Percentiles rank a stretch among this genome's conserved stretches.
Conservation (phyloP, 2,113 vertebrate species). For the Gila orcuttii region DNA sequence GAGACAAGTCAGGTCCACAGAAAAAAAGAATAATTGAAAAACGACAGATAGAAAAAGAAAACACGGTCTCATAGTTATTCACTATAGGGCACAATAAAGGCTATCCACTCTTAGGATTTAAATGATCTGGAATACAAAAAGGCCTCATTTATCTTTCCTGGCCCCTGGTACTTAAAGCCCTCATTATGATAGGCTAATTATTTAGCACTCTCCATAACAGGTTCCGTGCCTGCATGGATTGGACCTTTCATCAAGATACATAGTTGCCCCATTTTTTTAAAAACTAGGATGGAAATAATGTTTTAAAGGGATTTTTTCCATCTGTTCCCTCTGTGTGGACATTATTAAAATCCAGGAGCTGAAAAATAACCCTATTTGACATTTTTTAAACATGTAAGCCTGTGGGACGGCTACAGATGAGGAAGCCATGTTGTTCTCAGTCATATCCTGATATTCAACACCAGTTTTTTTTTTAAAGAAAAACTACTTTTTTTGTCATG, state of each 20-base stretch:
- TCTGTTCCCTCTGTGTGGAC: slow-evolving; percentile 5
- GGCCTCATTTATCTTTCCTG: slow-evolving; percentile 39
- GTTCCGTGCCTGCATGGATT: slow-evolving; percentile 17
- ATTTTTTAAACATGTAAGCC: slow-evolving; percentile 8
- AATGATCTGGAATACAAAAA: slow-evolving; percentile 37
- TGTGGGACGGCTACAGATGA: not conserved
- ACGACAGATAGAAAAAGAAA: slow-evolving; percentile 12
- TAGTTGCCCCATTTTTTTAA: slow-evolving; percentile 26
- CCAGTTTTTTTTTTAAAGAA: not conserved
- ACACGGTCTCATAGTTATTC: not conserved
- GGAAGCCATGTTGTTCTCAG: slow-evolving; percentile 1
- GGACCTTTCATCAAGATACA: slow-evolving; percentile 32
- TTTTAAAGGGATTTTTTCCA: not conserved
- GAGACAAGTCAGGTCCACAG: slow-evolving; percentile 14
- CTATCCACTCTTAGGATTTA: slow-evolving; percentile 29
- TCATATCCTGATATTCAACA: not conserved
- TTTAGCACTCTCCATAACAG: slow-evolving; percentile 33
- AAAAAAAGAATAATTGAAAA: slow-evolving; percentile 20
- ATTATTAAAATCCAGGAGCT: not conserved
- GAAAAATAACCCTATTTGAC: slow-evolving; percentile 27
- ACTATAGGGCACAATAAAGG: slow-evolving; percentile 21
- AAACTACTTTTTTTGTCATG: not conserved
- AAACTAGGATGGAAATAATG: not conserved
- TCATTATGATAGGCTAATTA: slow-evolving; percentile 50
- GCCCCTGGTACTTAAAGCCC: slow-evolving; percentile 41